Conservation (phyloP, 1,140 invertebrate species). For the Microplitis mediator region DNA sequence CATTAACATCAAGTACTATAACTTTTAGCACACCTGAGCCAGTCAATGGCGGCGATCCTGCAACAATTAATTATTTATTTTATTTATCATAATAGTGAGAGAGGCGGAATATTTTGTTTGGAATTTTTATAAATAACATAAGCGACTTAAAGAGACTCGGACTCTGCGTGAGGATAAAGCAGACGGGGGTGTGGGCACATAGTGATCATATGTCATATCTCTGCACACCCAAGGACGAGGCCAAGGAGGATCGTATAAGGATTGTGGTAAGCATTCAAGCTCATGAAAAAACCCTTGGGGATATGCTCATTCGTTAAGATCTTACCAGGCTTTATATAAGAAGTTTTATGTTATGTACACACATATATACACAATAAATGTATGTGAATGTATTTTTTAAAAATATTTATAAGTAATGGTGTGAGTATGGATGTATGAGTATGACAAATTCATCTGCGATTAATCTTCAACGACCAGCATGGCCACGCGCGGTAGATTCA, state of each 20-base stretch:
- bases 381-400: no score
- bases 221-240: slow-evolving; percentile 16
- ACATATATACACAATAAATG: no score
- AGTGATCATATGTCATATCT: slow-evolving; percentile 24
- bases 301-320: slow-evolving; percentile 6
- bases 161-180: background rate
- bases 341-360: no score
- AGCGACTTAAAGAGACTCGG: background rate
- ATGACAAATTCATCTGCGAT: slow-evolving; percentile 35
- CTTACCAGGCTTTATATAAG: background rate
- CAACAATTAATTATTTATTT: slow-evolving; percentile 47
- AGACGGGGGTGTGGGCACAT: slow-evolving; percentile 23
- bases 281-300: background rate
- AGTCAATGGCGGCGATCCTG: slow-evolving; percentile 86
- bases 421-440: slow-evolving; percentile 24
- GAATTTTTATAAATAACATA: background rate
- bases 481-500: slow-evolving; percentile 18
- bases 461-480: slow-evolving; percentile 27
- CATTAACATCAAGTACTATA: slow-evolving; percentile 91
- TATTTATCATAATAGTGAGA: slow-evolving; percentile 21
- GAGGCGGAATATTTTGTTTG: background rate
- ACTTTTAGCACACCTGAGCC: slow-evolving; percentile 86
- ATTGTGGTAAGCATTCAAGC: background rate
- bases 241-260: slow-evolving; percentile 9
- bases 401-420: no score